A percentile compares a stretch with the other conserved stretches of the same genome.
Evolutionary conservation across 2,797 vertebrate species (phyloP).

Genomic region (Emys orbicularis): DNA sequence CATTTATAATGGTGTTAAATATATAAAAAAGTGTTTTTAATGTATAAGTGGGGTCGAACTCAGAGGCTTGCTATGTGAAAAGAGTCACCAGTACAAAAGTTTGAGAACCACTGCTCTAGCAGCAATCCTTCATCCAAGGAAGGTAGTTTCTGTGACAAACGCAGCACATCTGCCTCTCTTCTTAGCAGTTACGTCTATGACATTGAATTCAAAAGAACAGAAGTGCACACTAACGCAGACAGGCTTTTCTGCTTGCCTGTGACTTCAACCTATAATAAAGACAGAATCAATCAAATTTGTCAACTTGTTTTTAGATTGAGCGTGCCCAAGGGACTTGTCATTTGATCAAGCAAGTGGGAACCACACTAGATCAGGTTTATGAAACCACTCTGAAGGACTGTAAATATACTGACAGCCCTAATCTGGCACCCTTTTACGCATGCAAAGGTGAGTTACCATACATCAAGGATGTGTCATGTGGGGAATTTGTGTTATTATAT

Average conservation of each 20-base stretch:
- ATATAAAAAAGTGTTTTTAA: no score
- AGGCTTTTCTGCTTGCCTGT: not conserved
- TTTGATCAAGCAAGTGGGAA: not conserved
- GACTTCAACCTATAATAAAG: not conserved
- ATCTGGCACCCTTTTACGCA: not conserved
- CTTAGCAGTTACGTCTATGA: not conserved
- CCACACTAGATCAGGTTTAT: not conserved
- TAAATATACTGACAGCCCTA: not conserved
- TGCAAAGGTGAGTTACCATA: not conserved
- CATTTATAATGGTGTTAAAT: no score
- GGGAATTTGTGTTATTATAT: not conserved
- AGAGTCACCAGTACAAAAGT: no score
- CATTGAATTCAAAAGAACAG: not conserved
- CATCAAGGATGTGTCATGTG: not conserved
- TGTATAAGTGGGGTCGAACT: no score
- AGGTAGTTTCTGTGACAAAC: not conserved
- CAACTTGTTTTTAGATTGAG: no score
- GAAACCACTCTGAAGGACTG: not conserved
- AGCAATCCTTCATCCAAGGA: not conserved
- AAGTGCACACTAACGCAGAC: not conserved
- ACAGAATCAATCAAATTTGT: not conserved
- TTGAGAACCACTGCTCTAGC: no score
- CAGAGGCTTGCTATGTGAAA: no score
- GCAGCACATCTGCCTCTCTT: not conserved
- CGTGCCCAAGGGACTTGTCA: not conserved